A percentile compares a stretch with the other conserved stretches of the same genome.
Evolutionary conservation across 2,888 invertebrate genomes (phyloP).

Genomic region (Scaeva pyrastri): DNA sequence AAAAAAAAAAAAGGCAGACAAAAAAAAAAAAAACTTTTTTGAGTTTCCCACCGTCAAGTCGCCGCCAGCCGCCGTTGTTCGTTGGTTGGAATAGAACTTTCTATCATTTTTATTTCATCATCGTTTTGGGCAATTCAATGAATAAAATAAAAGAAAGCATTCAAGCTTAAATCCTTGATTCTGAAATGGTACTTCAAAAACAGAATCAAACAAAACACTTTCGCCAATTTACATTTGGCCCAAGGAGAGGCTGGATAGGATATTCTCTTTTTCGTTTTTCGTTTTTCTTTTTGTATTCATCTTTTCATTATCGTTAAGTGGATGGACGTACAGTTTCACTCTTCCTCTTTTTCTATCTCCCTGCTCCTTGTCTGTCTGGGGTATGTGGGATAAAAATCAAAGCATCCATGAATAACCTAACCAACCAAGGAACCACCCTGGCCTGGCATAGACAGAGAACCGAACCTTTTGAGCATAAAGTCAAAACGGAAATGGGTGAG

Average conservation of each 20-base stretch:
- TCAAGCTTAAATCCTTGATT: slow-evolving; percentile 31
- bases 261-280: no score
- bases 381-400: slow-evolving; percentile 3
- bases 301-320: slow-evolving; percentile 23
- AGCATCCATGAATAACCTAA: slow-evolving; percentile 23
- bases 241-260: slow-evolving; percentile 21
- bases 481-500: background rate
- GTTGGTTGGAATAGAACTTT: background rate
- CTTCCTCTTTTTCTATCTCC: background rate
- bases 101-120: slow-evolving; percentile 14
- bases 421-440: background rate
- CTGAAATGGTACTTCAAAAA: slow-evolving; percentile 28
- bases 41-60: slow-evolving; percentile 1
- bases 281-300: slow-evolving; percentile 2
- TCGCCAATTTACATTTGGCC: slow-evolving; percentile 37
- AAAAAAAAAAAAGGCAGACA: background rate
- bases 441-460: background rate
- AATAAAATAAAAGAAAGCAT: slow-evolving; percentile 30
- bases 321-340: slow-evolving; percentile 12
- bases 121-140: slow-evolving; percentile 40
- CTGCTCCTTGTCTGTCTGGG: slow-evolving; percentile 15
- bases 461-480: slow-evolving; percentile 17
- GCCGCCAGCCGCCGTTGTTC: background rate
- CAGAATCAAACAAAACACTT: slow-evolving; percentile 43
- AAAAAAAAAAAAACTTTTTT: background rate